These are phyloP conservation scores for Theocolax elegans DNA, from an alignment of 1,140 invertebrate genomes.

Conservation along the genomic window DNA sequence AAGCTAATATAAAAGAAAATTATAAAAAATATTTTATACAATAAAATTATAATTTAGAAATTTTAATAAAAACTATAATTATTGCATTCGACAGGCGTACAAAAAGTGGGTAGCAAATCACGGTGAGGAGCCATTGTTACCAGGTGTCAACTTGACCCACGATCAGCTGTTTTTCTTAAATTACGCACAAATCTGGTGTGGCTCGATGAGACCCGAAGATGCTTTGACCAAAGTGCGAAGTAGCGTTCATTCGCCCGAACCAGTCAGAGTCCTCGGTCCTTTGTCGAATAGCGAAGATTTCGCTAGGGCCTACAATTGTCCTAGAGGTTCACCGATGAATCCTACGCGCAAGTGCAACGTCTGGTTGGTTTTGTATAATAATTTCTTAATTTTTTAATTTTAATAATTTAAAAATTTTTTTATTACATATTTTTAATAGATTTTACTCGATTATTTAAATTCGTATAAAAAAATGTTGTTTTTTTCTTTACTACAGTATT, in stretches of 20 bases:
- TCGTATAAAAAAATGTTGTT: too few species aligned
- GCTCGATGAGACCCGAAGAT: conserved; percentile 95
- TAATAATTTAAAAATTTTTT: too few species aligned
- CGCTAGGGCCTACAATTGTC: conserved; percentile 84
- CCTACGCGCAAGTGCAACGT: conserved; percentile 91
- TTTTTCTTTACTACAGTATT: too few species aligned
- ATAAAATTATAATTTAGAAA: conserved; percentile 39
- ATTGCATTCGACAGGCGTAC: conserved; percentile 72
- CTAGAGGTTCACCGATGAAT: conserved; percentile 87
- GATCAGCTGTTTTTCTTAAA: conserved; percentile 91
- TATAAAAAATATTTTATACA: too few species aligned
- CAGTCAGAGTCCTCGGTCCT: conserved; percentile 90
- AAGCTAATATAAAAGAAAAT: too few species aligned
- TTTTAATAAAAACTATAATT: neutral
- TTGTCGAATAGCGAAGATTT: conserved; percentile 94
- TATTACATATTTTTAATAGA: too few species aligned
- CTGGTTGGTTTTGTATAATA: conserved; percentile 74
- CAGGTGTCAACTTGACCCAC: conserved; percentile 85
- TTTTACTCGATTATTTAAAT: too few species aligned
- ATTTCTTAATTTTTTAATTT: too few species aligned
- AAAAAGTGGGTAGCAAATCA: conserved; percentile 80
- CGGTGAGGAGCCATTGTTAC: conserved; percentile 78
- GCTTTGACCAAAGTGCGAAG: conserved; percentile 93
- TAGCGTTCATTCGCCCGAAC: conserved; percentile 94
- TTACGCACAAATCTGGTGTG: conserved; percentile 96